Base-by-base conservation (phyloP, 2,113 vertebrate genomes). In the Tragelaphus buxtoni region DNA sequence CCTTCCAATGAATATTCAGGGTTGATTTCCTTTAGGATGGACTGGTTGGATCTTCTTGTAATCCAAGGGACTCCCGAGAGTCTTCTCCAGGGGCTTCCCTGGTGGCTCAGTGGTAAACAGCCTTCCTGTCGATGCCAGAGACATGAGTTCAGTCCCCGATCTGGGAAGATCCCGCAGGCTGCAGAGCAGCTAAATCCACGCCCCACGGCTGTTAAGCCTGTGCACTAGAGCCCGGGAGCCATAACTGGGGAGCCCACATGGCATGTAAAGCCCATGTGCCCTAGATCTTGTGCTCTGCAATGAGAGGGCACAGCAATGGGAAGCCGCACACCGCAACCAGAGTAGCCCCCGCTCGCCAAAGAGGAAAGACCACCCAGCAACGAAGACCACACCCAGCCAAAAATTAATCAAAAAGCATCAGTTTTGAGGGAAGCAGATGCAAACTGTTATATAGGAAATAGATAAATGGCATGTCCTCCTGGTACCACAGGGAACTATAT, bases 231-330 rank as follows among this genome's bases (percentile, higher is more conserved):
- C 63, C 17, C 2, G 4, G 61, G 63, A 10, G 63, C 63, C 2
- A 4, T 8, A 35, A 1, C 4, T 65, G 9, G 32, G 4, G 63
- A 20, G 63, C 17, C 32, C 63, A 9, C 0, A 1, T 0, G 32
- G 16, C 17, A 2, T 35, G 63, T 1, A 5, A 9, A 65, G 63
- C 63, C 32, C 0, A 2, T 0, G 1, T 0, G 2, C 17, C 63
- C 63, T 10, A 65, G 32, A 35, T 10, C 17, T 10, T 20, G 63
- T n/a, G 8, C 32, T 65, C 63, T 2, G 8, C 63, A 65, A 10
- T 1, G 8, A 35, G 63, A 10, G 32, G 32, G 63, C 17, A 20
- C 32, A 18, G 32, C 63, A 18, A 5, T 10, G 32, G 9, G 63
- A 65, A 35, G 63, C 9, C 32, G 10, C 63, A 65, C 8, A 5